These are phyloP conservation scores for Anticlea derivata DNA, from an alignment of 2,888 invertebrate genomes.

Conservation along the genomic window DNA sequence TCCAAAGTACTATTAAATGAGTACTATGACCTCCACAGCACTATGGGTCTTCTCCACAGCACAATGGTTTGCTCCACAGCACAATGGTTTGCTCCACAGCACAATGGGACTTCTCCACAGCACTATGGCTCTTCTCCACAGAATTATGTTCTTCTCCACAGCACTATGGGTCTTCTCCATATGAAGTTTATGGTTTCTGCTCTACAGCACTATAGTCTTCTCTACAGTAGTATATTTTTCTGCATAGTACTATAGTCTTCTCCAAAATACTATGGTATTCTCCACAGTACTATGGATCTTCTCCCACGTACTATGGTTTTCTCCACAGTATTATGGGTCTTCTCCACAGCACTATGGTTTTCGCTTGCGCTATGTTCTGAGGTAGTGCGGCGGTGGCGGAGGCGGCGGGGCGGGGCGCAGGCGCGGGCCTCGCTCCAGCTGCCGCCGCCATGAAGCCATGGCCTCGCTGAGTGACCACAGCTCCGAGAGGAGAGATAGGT, in stretches of 20 bases:
- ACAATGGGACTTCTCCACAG: not conserved
- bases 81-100: not conserved
- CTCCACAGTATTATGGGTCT: not conserved
- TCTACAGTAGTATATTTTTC: constrained; percentile 42
- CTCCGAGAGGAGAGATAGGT: constrained; percentile 94
- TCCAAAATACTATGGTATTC: not conserved
- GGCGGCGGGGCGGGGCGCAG: constrained; percentile 79
- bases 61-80: not conserved
- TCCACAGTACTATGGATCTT: not conserved
- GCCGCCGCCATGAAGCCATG: constrained; percentile 91
- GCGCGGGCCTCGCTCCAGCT: constrained; percentile 79
- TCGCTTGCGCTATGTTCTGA: constrained; percentile 57
- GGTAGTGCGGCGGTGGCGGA: constrained; percentile 76
- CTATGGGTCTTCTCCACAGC: not conserved
- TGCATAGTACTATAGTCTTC: not conserved
- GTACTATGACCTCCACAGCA: not conserved
- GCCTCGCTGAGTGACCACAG: constrained; percentile 96
- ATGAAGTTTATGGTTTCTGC: no score
- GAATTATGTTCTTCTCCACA: no score
- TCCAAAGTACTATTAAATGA: not conserved
- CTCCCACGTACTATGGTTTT: not conserved
- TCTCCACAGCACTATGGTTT: constrained; percentile 5
- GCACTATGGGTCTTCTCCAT: no score
- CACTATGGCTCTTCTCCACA: not conserved
- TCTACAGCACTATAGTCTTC: constrained; percentile 43